Evolutionary conservation across 2,113 vertebrate species (phyloP).

Genomic region (Spea bombifrons): DNA sequence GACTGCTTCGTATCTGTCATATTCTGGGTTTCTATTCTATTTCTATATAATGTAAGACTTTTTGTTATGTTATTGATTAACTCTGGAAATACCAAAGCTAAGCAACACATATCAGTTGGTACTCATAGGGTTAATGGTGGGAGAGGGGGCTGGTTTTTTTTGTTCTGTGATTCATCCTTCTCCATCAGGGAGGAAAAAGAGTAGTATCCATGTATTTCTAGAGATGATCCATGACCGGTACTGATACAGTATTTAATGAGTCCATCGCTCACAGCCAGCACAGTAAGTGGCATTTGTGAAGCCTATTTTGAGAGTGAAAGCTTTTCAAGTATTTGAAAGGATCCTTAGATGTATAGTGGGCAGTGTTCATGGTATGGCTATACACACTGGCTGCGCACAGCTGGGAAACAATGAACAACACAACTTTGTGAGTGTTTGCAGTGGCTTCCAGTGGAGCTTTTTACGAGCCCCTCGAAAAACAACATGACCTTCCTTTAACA

Average conservation of each 20-base stretch:
- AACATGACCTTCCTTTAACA: neutral
- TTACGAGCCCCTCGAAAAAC: neutral
- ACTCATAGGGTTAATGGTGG: no score
- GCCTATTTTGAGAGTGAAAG: constrained; percentile 15
- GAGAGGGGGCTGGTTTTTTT: no score
- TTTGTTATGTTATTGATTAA: no score
- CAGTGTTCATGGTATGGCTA: neutral
- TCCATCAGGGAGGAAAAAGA: neutral
- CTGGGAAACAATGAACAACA: constrained; percentile 13
- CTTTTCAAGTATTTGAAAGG: constrained; percentile 39
- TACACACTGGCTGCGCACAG: neutral
- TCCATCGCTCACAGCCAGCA: neutral
- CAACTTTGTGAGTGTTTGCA: constrained; percentile 9
- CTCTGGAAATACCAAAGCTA: no score
- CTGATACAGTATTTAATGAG: constrained; percentile 12
- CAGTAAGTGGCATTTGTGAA: constrained; percentile 14
- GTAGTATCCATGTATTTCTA: neutral
- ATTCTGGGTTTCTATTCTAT: no score
- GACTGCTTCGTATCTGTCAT: no score
- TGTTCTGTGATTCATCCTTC: neutral
- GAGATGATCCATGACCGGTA: neutral
- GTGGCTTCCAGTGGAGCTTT: constrained; percentile 18
- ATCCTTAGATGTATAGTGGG: constrained; percentile 18
- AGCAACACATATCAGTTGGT: no score
- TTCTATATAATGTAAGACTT: no score